A percentile compares a stretch with the other conserved stretches of the same genome.
These are phyloP conservation scores for Drosophila kepulauana DNA, from an alignment of 1,140 invertebrate species.

Conservation along the genomic window DNA sequence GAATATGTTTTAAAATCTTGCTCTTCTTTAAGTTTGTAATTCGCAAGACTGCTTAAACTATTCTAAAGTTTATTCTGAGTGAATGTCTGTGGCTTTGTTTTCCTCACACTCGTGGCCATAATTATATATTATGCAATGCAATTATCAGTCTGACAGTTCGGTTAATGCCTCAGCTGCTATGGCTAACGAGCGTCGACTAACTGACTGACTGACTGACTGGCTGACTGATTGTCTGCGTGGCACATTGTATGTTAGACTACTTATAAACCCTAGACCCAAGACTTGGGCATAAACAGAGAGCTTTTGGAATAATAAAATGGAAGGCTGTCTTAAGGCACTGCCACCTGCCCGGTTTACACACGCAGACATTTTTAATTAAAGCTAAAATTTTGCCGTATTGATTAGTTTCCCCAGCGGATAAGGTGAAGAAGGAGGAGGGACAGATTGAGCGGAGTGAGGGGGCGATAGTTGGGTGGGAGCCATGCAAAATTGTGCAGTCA, in stretches of 20 bases:
- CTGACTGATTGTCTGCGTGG: conserved; percentile 8
- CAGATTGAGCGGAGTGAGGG: background rate
- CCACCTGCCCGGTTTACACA: conserved; percentile 77
- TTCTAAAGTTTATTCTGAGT: conserved; percentile 19
- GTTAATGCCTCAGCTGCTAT: conserved; percentile 54
- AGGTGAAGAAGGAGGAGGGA: background rate
- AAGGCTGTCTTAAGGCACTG: conserved; percentile 34
- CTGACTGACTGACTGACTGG: background rate
- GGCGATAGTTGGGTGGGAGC: background rate
- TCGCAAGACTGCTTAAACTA: background rate
- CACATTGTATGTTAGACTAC: conserved; percentile 31
- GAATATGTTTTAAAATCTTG: background rate
- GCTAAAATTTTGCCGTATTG: conserved; percentile 77
- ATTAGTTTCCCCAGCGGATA: conserved; percentile 59
- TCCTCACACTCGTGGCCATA: conserved; percentile 21
- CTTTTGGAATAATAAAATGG: conserved; percentile 7
- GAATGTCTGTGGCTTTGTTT: conserved; percentile 25
- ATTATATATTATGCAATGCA: conserved; percentile 76
- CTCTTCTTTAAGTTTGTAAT: background rate
- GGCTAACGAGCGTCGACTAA: conserved; percentile 33
- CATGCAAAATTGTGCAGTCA: conserved; percentile 65
- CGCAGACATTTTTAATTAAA: conserved; percentile 83
- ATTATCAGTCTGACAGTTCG: conserved; percentile 77
- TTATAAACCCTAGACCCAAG: background rate
- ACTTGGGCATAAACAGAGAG: background rate